A percentile compares a stretch with the other conserved stretches of the same genome.
These are phyloP conservation scores for Colostygia pectinataria DNA, from an alignment of 2,888 invertebrate species.

Conservation along the genomic window DNA sequence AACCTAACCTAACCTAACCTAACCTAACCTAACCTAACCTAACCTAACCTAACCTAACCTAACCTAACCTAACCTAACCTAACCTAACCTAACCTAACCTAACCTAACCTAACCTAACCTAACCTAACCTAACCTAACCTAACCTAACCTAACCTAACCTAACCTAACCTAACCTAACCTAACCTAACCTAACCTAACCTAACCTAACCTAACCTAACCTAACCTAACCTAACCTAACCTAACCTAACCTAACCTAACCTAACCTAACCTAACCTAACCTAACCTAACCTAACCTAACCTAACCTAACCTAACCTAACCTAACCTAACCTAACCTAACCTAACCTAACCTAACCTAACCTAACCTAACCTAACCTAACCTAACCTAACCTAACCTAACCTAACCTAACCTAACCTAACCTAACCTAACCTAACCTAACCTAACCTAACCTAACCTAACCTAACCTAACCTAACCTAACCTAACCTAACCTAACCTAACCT, in stretches of 20 bases:
- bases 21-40: constrained; percentile 9
- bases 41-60: constrained; percentile 9
- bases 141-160: constrained; percentile 9
- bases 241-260: constrained; percentile 9
- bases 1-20: constrained; percentile 9
- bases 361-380: constrained; percentile 11
- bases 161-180: constrained; percentile 9
- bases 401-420: constrained; percentile 11
- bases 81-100: constrained; percentile 9
- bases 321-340: constrained; percentile 11
- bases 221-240: constrained; percentile 9
- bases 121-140: constrained; percentile 9
- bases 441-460: constrained; percentile 11
- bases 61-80: constrained; percentile 9
- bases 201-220: constrained; percentile 9
- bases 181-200: constrained; percentile 9
- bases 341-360: constrained; percentile 11
- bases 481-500: constrained; percentile 11
- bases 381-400: constrained; percentile 11
- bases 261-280: constrained; percentile 9
- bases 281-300: constrained; percentile 9
- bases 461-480: constrained; percentile 11
- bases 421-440: constrained; percentile 11
- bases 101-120: constrained; percentile 9
- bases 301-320: constrained; percentile 11